Evolutionary conservation across 2,888 invertebrate genomes (phyloP).

Genomic region (Latrodectus elegans): DNA sequence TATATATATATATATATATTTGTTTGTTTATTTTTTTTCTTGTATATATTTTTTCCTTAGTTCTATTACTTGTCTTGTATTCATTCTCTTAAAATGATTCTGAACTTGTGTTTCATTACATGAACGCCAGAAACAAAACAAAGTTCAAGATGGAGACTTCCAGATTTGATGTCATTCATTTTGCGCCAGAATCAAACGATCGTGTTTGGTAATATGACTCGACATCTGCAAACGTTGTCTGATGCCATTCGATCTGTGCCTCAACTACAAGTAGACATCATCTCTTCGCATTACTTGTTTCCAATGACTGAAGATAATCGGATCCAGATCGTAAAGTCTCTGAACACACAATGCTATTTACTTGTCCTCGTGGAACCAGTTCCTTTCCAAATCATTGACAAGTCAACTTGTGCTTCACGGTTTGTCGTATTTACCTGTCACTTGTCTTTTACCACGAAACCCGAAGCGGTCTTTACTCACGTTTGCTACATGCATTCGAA

Average conservation of each 20-base stretch:
- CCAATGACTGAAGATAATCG: neutral
- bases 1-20: no score
- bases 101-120: no score
- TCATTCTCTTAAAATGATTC: no score
- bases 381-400: neutral
- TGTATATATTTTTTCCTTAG: no score
- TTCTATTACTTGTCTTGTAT: no score
- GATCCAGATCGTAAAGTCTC: neutral
- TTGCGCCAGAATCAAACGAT: neutral
- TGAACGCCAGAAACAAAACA: no score
- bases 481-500: constrained; percentile 5
- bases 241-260: neutral
- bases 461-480: neutral
- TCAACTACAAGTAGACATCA: neutral
- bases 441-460: neutral
- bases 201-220: constrained; percentile 23
- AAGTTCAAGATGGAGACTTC: neutral
- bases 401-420: neutral
- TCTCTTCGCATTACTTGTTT: neutral
- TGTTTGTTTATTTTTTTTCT: no score
- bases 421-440: constrained; percentile 19
- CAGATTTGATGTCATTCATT: constrained; percentile 16
- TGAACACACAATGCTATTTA: neutral
- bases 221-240: constrained; percentile 2
- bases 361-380: constrained; percentile 6